Evolutionary conservation across 2,888 invertebrate genomes (phyloP).

Genomic region (Agapetus fuscipes): DNA sequence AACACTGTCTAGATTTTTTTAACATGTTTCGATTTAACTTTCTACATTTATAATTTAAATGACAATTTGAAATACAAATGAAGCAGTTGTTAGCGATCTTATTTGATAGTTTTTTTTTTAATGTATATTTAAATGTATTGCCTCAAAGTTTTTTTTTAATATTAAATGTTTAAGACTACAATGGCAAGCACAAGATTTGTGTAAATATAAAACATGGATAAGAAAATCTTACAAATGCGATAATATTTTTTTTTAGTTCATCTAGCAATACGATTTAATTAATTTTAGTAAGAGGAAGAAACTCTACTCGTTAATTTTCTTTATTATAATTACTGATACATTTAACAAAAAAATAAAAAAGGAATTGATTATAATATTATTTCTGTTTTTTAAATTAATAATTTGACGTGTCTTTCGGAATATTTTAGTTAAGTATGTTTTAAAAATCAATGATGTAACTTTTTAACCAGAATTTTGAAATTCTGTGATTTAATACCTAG

Average conservation of each 20-base stretch:
- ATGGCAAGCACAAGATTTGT: constrained; percentile 20
- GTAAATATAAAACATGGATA: constrained; percentile 9
- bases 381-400: background rate
- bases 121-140: constrained; percentile 12
- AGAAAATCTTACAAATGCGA: constrained; percentile 6
- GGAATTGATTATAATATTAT: too few species aligned
- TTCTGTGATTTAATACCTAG: constrained; percentile 12
- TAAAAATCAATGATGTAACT: too few species aligned
- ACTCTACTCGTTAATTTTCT: background rate
- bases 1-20: constrained; percentile 20
- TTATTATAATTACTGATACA: background rate
- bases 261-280: constrained; percentile 7
- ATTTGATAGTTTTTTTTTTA: constrained; percentile 8
- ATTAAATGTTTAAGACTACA: constrained; percentile 12
- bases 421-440: constrained; percentile 5
- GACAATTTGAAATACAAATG: constrained; percentile 16
- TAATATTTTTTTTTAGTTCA: constrained; percentile 3
- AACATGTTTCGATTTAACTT: constrained; percentile 14
- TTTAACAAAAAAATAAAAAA: too few species aligned
- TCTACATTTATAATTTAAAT: constrained; percentile 11
- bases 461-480: constrained; percentile 14
- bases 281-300: constrained; percentile 10
- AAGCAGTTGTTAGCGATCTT: constrained; percentile 13
- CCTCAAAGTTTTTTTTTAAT: constrained; percentile 11
- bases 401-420: background rate